Conservation (phyloP, 2,797 vertebrate species). For the Alectoris magna region DNA sequence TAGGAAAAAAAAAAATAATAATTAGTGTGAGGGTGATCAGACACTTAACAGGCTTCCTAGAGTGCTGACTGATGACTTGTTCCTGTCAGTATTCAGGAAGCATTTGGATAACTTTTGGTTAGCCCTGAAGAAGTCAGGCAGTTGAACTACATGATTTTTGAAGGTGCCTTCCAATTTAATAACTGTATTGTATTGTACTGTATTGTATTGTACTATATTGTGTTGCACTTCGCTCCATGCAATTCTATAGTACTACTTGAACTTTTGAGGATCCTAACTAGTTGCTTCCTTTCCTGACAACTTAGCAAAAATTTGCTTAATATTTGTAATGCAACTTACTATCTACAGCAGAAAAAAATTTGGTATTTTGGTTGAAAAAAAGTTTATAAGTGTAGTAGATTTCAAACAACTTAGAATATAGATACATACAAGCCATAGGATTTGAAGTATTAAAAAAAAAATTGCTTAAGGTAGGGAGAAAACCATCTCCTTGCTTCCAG, state of each 20-base stretch:
- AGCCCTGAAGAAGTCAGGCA: neutral
- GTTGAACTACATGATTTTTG: neutral
- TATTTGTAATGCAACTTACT: neutral
- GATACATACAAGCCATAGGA: neutral
- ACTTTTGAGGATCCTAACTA: neutral
- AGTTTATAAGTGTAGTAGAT: neutral
- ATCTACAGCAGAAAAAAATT: neutral
- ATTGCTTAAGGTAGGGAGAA: neutral
- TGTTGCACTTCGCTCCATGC: neutral
- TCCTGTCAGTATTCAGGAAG: neutral
- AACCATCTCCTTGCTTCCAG: neutral
- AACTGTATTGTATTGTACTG: neutral
- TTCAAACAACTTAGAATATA: neutral
- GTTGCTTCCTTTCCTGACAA: neutral
- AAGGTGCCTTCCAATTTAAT: neutral
- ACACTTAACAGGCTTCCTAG: neutral
- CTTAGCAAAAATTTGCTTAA: neutral
- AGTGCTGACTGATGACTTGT: neutral
- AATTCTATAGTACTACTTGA: neutral
- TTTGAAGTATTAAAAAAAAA: neutral
- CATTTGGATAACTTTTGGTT: neutral
- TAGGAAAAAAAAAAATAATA: neutral
- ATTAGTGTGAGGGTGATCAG: neutral
- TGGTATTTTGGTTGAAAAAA: neutral
- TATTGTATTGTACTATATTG: no score